A percentile compares a stretch with the other conserved stretches of the same genome.
phyloP scores from a whole-genome alignment of 1,140 invertebrate genomes.

The Leptoteleia sp. region DNA sequence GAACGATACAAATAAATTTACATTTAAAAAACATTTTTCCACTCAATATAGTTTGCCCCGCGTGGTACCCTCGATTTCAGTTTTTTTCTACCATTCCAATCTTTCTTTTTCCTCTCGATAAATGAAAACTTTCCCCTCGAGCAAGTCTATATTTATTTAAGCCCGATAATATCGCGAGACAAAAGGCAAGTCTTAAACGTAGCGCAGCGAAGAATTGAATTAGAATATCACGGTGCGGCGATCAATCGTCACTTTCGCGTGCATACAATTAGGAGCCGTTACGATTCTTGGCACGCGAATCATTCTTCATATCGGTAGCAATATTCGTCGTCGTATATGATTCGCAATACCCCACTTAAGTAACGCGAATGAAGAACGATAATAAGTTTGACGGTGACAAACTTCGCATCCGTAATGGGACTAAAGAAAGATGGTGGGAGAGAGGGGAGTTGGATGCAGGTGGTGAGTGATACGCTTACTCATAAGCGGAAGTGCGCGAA shows the following conservation, averaged over 20 bases:
- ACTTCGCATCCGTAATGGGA: slow-evolving; percentile 57
- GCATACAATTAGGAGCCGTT: slow-evolving; percentile 10
- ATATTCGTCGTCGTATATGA: slow-evolving; percentile 8
- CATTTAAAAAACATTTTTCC: no score
- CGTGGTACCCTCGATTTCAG: no score
- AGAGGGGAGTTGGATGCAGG: no score
- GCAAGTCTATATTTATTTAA: no score
- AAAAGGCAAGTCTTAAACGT: neutral
- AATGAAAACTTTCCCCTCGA: no score
- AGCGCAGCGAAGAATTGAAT: no score
- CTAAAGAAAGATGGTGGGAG: no score
- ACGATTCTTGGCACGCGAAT: slow-evolving; percentile 9
- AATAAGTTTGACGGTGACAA: slow-evolving; percentile 53
- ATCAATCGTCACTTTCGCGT: neutral
- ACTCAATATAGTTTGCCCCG: no score
- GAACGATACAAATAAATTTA: no score
- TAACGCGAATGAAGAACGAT: slow-evolving; percentile 49
- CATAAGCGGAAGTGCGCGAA: slow-evolving; percentile 39
- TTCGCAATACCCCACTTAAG: slow-evolving; percentile 29
- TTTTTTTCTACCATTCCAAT: no score
- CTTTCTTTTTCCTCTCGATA: no score
- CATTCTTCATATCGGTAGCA: slow-evolving; percentile 26
- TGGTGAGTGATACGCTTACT: slow-evolving; percentile 38
- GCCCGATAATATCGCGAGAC: neutral
- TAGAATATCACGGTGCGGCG: no score